Percentiles rank a stretch among this genome's conserved stretches.
Evolutionary conservation across 2,888 invertebrate genomes (phyloP).

Genomic region (Eupithecia subfuscata): DNA sequence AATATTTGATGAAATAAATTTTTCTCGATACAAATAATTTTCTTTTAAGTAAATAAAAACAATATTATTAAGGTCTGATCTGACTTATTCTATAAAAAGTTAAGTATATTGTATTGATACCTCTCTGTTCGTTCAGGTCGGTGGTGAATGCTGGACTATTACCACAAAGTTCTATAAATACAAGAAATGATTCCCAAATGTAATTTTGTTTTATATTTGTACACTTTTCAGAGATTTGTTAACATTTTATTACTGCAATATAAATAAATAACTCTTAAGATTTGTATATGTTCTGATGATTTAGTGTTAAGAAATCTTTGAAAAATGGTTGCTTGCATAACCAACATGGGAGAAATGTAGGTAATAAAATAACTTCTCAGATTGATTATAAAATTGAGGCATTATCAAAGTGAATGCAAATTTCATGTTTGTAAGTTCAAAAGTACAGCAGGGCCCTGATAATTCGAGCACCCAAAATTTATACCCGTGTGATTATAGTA

Average conservation of each 20-base stretch:
- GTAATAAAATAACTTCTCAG: not conserved
- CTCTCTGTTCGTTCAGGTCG: conserved; percentile 84
- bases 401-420: not conserved
- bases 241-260: conserved; percentile 18
- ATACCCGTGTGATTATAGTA: too few species aligned
- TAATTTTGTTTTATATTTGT: conserved; percentile 72
- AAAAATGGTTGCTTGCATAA: conserved; percentile 43
- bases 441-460: too few species aligned
- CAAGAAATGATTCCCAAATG: conserved; percentile 84
- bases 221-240: conserved; percentile 68
- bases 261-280: not conserved
- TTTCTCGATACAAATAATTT: conserved; percentile 39
- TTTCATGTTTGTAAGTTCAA: not conserved
- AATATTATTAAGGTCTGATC: not conserved
- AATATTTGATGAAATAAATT: conserved; percentile 58
- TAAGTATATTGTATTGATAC: conserved; percentile 82
- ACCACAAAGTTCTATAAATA: conserved; percentile 86
- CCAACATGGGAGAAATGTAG: conserved; percentile 14
- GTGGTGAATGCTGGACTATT: conserved; percentile 85
- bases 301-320: conserved; percentile 55
- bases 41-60: conserved; percentile 20
- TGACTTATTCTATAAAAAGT: conserved; percentile 62
- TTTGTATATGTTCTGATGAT: not conserved
- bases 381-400: not conserved
- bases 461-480: too few species aligned